These are phyloP conservation scores for Drosophila baimaii DNA, from an alignment of 1,140 invertebrate genomes.

Conservation along the genomic window DNA sequence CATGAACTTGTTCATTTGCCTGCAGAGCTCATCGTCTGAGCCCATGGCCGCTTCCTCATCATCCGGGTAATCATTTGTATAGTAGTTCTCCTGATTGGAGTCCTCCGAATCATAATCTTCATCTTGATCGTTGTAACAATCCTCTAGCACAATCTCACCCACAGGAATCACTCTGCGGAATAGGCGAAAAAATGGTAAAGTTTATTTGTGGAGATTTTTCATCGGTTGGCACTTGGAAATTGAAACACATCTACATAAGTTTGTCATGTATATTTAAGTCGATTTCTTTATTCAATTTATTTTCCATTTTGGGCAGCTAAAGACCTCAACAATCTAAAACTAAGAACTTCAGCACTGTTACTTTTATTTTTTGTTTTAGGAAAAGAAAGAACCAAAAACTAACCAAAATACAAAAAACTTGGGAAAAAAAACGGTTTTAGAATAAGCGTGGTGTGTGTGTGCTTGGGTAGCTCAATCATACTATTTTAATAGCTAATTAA, in stretches of 20 bases:
- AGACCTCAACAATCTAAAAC: constrained; percentile 53
- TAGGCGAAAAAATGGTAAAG: constrained; percentile 2
- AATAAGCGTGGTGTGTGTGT: constrained; percentile 22
- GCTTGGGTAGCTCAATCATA: constrained; percentile 11
- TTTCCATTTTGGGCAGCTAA: constrained; percentile 25
- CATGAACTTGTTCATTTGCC: constrained; percentile 73
- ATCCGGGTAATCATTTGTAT: constrained; percentile 86
- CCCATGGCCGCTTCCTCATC: constrained; percentile 76
- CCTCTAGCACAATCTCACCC: constrained; percentile 72
- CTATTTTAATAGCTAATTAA: constrained; percentile 55
- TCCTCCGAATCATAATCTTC: constrained; percentile 84
- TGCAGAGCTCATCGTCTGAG: constrained; percentile 73
- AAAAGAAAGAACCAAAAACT: constrained; percentile 52
- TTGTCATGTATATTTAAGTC: constrained; percentile 27
- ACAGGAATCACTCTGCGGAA: constrained; percentile 63
- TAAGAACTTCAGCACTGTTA: constrained; percentile 56
- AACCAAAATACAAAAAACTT: constrained; percentile 28
- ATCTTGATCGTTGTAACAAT: constrained; percentile 65
- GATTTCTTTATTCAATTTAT: constrained; percentile 63
- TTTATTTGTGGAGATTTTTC: not conserved
- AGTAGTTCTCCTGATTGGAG: constrained; percentile 86
- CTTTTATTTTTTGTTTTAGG: constrained; percentile 32
- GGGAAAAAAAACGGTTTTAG: constrained; percentile 4
- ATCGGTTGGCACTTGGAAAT: constrained; percentile 26
- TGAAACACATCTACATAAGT: constrained; percentile 49